phyloP scores from a whole-genome alignment of 2,113 vertebrate species.

The Actenoides hombroni region DNA sequence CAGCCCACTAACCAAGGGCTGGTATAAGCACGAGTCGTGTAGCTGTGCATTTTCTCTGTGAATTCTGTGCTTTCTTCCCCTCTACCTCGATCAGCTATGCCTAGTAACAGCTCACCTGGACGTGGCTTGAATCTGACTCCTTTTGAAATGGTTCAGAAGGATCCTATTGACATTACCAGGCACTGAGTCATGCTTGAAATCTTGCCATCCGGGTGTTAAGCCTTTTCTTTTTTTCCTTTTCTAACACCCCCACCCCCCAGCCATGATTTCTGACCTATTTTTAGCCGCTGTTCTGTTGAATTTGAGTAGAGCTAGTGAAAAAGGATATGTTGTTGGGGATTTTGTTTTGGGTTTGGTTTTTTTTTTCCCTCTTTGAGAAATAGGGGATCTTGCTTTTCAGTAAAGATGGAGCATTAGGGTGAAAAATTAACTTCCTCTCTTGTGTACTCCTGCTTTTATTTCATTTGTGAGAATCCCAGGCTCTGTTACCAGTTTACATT shows the following conservation, averaged over 20 bases:
- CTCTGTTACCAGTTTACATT: not conserved
- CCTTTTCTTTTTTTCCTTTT: not conserved
- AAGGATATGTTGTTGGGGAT: not conserved
- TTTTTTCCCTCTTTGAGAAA: not conserved
- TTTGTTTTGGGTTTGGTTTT: not conserved
- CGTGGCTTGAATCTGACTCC: not conserved
- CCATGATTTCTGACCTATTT: not conserved
- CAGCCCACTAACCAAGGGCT: not conserved
- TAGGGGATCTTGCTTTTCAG: not conserved
- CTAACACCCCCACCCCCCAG: rapidly evolving
- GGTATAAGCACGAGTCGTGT: rapidly evolving
- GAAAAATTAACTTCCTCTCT: slow-evolving; percentile 26
- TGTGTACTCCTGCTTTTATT: slow-evolving; percentile 42
- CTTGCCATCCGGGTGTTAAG: not conserved
- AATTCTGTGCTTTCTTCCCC: not conserved
- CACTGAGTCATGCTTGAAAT: not conserved
- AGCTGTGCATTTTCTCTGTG: not conserved
- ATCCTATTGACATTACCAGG: not conserved
- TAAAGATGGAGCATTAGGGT: not conserved
- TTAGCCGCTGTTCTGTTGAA: not conserved
- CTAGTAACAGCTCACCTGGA: not conserved
- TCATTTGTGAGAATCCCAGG: not conserved
- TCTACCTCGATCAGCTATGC: not conserved
- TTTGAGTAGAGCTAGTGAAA: not conserved
- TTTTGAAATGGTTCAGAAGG: not conserved